These are phyloP conservation scores for Carcina quercana DNA, from an alignment of 2,888 invertebrate genomes.

Conservation along the genomic window DNA sequence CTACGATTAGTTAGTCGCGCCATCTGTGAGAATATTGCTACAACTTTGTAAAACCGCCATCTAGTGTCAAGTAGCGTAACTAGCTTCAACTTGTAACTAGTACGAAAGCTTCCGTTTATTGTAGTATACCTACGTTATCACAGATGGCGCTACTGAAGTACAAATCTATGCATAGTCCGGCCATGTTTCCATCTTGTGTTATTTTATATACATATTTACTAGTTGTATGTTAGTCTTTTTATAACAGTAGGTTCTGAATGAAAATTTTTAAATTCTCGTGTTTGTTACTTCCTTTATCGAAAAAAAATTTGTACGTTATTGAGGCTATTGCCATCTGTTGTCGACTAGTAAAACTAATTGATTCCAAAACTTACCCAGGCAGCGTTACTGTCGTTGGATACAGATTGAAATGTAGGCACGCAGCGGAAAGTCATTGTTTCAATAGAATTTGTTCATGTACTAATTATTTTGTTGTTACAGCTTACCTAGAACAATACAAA, in stretches of 20 bases:
- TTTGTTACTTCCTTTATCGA: no score
- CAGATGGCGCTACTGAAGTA: conserved; percentile 18
- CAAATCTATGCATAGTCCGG: no score
- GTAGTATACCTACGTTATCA: neutral
- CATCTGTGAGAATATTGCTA: neutral
- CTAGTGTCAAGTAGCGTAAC: conserved; percentile 25
- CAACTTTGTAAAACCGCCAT: conserved; percentile 6
- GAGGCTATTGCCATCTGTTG: conserved; percentile 33
- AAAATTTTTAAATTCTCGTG: neutral
- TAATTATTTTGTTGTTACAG: conserved; percentile 66
- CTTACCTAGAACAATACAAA: conserved; percentile 80
- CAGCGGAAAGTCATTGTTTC: conserved; percentile 79
- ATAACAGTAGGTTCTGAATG: no score
- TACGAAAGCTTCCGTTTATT: no score
- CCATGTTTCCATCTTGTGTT: no score
- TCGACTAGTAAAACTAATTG: conserved; percentile 20
- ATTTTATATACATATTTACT: no score
- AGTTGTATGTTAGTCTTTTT: no score
- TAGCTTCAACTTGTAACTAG: conserved; percentile 1
- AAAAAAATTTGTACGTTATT: no score
- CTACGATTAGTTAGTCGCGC: neutral
- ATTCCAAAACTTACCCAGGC: conserved; percentile 75
- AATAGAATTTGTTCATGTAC: conserved; percentile 29
- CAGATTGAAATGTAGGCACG: conserved; percentile 78
- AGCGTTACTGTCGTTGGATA: conserved; percentile 77